phyloP scores from a whole-genome alignment of 2,797 vertebrate species.

The Choloepus didactylus region DNA sequence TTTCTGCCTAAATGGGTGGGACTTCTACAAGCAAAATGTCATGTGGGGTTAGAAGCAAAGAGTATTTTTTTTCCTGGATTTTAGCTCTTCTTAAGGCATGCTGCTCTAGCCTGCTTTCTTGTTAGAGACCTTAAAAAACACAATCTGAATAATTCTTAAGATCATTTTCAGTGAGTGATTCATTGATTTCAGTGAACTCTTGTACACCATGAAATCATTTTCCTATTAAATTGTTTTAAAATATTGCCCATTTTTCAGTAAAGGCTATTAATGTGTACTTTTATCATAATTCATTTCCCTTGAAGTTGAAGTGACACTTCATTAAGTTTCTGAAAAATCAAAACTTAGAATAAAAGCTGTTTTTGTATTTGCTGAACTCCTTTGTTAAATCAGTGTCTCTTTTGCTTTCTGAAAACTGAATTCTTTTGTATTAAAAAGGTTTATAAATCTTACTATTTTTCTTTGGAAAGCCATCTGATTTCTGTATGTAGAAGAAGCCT shows the following conservation, averaged over 20 bases:
- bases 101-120: neutral
- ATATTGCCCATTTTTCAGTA: neutral
- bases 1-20: constrained; percentile 2
- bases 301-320: constrained; percentile 27
- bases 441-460: constrained; percentile 51
- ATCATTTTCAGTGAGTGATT: neutral
- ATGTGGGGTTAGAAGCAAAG: neutral
- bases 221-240: neutral
- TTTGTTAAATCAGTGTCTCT: neutral
- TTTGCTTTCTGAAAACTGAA: constrained; percentile 47
- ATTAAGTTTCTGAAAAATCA: constrained; percentile 45
- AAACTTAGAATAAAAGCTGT: neutral
- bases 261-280: neutral
- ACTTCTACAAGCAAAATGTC: neutral
- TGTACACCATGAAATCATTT: neutral
- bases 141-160: constrained; percentile 17
- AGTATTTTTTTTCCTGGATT: neutral
- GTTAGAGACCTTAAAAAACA: constrained; percentile 12
- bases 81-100: neutral
- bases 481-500: neutral
- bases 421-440: neutral
- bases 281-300: constrained; percentile 30
- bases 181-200: constrained; percentile 11
- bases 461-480: neutral
- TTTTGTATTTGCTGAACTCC: constrained; percentile 1